Evolutionary conservation across 2,113 vertebrate genomes (phyloP).

Genomic region (Trinectes maculatus): DNA sequence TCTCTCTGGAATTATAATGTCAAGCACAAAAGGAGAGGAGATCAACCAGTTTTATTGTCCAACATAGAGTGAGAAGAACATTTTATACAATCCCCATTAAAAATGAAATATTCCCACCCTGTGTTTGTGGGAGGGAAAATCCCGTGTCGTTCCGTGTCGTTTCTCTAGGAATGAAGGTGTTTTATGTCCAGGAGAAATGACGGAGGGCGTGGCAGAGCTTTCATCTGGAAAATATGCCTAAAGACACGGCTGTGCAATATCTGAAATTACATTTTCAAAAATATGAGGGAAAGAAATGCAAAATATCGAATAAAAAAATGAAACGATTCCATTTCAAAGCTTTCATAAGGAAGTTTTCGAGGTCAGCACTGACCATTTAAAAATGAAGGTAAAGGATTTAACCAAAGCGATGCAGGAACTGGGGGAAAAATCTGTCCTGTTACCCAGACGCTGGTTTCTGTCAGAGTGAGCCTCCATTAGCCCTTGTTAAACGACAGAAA

Average conservation of each 20-base stretch:
- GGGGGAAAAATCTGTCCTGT: neutral
- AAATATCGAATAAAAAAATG: neutral
- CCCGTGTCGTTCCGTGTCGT: conserved; percentile 7
- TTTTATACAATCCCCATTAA: conserved; percentile 32
- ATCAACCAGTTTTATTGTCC: conserved; percentile 35
- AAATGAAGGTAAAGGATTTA: neutral
- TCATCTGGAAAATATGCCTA: conserved; percentile 35
- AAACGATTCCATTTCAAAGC: neutral
- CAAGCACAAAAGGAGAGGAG: conserved; percentile 6
- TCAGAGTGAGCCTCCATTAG: conserved; percentile 41
- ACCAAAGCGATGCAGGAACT: neutral
- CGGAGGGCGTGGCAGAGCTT: conserved; percentile 37
- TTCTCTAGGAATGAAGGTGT: conserved; percentile 35
- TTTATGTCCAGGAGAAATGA: conserved; percentile 31
- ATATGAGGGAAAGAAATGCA: neutral
- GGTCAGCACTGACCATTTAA: neutral
- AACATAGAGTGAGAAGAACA: conserved; percentile 13
- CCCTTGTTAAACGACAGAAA: conserved; percentile 27
- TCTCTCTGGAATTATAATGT: conserved; percentile 23
- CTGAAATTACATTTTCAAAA: neutral
- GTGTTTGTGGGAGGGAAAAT: conserved; percentile 27
- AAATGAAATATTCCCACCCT: conserved; percentile 38
- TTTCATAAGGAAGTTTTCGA: neutral
- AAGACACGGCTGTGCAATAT: neutral
- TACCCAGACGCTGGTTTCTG: neutral